Evolutionary conservation across 2,113 vertebrate genomes (phyloP).

Genomic region (Illadopsis cleaveri): DNA sequence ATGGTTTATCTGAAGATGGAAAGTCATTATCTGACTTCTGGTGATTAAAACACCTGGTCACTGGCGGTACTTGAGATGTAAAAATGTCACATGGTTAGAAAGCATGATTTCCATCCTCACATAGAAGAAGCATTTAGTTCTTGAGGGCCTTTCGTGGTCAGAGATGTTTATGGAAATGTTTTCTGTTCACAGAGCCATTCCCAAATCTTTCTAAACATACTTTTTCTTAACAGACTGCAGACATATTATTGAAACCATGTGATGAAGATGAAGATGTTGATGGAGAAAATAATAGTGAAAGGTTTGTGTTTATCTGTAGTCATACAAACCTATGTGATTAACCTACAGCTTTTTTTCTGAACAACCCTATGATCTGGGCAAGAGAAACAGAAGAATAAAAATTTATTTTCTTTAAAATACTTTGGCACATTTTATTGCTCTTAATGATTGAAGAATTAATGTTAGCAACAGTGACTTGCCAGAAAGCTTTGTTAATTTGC

Average conservation of each 20-base stretch:
- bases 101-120: background rate
- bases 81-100: background rate
- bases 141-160: background rate
- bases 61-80: background rate
- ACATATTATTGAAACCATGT: slow-evolving; percentile 76
- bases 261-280: slow-evolving; percentile 82
- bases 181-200: background rate
- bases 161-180: background rate
- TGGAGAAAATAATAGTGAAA: slow-evolving; percentile 82
- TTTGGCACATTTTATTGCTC: background rate
- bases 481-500: background rate
- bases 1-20: background rate
- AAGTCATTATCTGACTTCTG: background rate
- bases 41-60: background rate
- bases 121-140: background rate
- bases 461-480: background rate
- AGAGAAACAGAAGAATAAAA: background rate
- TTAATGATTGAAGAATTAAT: background rate
- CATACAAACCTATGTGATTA: background rate
- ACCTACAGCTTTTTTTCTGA: background rate
- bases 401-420: background rate
- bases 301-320: slow-evolving; percentile 71
- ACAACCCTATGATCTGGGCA: background rate
- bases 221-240: slow-evolving; percentile 68
- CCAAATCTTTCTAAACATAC: background rate